Base-by-base conservation (phyloP, 2,888 invertebrate genomes). In the Lycaena phlaeas region DNA sequence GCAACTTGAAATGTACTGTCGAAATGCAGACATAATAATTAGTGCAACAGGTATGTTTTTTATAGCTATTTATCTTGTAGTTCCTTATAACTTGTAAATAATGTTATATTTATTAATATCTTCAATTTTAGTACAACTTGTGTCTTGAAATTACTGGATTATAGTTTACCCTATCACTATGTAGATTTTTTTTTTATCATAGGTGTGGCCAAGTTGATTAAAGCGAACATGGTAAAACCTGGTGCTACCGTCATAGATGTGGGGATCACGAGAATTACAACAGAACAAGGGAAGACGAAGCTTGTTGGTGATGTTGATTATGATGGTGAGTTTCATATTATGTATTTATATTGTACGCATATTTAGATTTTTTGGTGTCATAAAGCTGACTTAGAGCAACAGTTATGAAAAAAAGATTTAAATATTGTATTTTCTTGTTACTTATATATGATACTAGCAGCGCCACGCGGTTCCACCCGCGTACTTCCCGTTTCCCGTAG, bases 231-330 rank as follows among this genome's bases (percentile, higher is more conserved):
- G 93, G 87, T 97, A 3, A 96, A 96, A 62, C 90, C 92, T 1
- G 96, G 96, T 0, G 95, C 93, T 1, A 92, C 92, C 40, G 85
- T 97, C 10, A 95, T 97, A 48, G 96, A 97, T 69, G 93, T 97
- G 28, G 96, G 96, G 7, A 92, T 95, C 41, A 92, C 90, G 2
- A 87, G 92, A 56, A 72, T 95, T 10, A 86, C 79, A 4, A 89
- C 89, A 46, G 82, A 85, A 28, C 74, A 86, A 5, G 93, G 93
- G 1, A 91, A 91, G 59, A 86, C 86, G 0, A 91, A 88, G 66
- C 74, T 96, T 4, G 93, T 95, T 4, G 96, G 96, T 2, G 96
- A 97, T 75, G 95, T 95, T 2, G 94, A 96, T 66, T 96, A 90
- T 78, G 92, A 94, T 50, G 90, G 91, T 91, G 60, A 68, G 71